Evolutionary conservation across 2,888 invertebrate genomes (phyloP).

Genomic region (Drosophila formosana): DNA sequence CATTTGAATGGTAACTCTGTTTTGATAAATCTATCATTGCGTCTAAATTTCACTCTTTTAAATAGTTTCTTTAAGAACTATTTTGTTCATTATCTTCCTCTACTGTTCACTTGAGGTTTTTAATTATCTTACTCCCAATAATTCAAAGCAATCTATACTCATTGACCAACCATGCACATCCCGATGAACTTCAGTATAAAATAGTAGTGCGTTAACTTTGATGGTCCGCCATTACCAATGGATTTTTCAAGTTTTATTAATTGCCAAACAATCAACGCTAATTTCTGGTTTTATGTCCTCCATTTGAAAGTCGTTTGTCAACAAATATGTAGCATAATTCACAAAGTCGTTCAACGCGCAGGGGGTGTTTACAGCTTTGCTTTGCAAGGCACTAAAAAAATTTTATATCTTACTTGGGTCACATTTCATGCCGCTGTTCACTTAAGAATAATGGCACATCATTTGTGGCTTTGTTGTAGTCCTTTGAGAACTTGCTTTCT

Average conservation of each 20-base stretch:
- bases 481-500: conserved; percentile 42
- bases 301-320: conserved; percentile 79
- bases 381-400: conserved; percentile 73
- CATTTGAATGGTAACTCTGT: no score
- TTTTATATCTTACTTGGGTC: conserved; percentile 81
- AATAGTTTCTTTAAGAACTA: no score
- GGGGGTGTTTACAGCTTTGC: conserved; percentile 58
- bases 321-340: conserved; percentile 75
- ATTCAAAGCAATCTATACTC: no score
- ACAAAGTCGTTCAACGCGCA: conserved; percentile 29
- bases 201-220: no score
- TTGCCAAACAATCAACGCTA: conserved; percentile 75
- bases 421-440: conserved; percentile 74
- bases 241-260: conserved; percentile 68
- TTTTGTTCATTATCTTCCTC: no score
- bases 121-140: no score
- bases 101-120: no score
- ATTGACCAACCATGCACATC: no score
- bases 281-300: conserved; percentile 72
- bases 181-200: no score
- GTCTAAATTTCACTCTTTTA: no score
- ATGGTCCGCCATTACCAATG: conserved; percentile 6
- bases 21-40: no score
- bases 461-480: conserved; percentile 73
- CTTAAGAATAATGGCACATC: conserved; percentile 82